Base-by-base conservation (phyloP, 2,888 invertebrate species). In the Trichopria drosophilae region DNA sequence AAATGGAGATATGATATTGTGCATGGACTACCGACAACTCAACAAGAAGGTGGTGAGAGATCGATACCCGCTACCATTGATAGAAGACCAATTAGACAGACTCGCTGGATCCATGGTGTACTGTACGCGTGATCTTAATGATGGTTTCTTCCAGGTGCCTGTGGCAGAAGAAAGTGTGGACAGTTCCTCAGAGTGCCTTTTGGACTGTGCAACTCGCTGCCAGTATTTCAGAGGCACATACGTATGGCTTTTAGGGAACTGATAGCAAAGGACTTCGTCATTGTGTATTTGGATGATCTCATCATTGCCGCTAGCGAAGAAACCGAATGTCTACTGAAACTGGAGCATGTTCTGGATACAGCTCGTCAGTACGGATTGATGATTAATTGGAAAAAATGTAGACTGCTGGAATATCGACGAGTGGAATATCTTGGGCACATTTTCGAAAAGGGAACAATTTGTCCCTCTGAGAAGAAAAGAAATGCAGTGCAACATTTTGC, bases 41-140 rank as follows among this genome's bases (percentile, higher is more conserved):
- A 66, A 65, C 34, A 40, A 40, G 15, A 57, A 57, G 18, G 57
- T 58, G 2, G 29, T 59, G 1, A 54, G 61, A 19, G 64, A 64
- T 36, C 41, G 50, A 13, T 52, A 60, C 37, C 63, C 65, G 0
- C 29, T 64, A 19, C 65, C 64, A 3, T 18, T 62, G 6, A 64
- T 67, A 15, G 61, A 65, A 26, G 64, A 65, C 18, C 53, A 55
- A 12, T 22, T n/a, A n/a, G n/a, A n/a, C n/a, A n/a, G n/a, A n/a
- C n/a, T n/a, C n/a, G n/a, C n/a, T n/a, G n/a, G n/a, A n/a, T n/a
- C n/a, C n/a, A n/a, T n/a, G n/a, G n/a, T n/a, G n/a, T n/a, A n/a
- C n/a, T n/a, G n/a, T n/a, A n/a, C n/a, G n/a, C n/a, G n/a, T n/a
- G n/a, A n/a, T n/a, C n/a, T n/a, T n/a, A n/a, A n/a, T n/a, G n/a